Evolutionary conservation across 2,113 vertebrate genomes (phyloP).

Genomic region (Panthera uncia): DNA sequence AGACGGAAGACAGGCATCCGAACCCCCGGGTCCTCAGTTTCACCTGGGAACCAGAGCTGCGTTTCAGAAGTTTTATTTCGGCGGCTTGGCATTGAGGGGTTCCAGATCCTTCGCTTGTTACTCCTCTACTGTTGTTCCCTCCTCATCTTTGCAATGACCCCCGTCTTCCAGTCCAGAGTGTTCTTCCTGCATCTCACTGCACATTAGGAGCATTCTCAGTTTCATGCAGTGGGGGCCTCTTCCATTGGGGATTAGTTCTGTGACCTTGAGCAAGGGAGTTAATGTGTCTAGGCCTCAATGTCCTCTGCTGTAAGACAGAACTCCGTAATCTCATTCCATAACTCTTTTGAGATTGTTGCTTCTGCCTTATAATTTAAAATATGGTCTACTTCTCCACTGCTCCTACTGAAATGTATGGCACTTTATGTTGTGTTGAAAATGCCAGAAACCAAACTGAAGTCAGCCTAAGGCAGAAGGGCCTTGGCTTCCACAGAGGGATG

Average conservation of each 20-base stretch:
- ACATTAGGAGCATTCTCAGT: accelerated
- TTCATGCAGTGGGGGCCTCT: background rate
- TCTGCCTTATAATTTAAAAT: background rate
- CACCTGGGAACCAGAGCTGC: background rate
- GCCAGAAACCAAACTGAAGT: background rate
- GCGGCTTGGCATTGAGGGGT: background rate
- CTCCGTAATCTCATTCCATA: background rate
- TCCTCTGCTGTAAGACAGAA: background rate
- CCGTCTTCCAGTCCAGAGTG: background rate
- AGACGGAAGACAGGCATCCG: background rate
- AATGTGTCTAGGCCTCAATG: background rate
- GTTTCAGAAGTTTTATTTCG: background rate
- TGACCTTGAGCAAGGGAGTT: background rate
- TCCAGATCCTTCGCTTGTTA: accelerated
- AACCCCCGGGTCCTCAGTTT: background rate
- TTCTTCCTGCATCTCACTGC: background rate
- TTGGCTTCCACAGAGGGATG: background rate
- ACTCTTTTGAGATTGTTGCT: background rate
- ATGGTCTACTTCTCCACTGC: background rate
- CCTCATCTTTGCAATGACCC: background rate
- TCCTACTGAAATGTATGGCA: background rate
- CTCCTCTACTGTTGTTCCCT: background rate
- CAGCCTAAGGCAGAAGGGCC: background rate
- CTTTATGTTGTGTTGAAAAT: background rate
- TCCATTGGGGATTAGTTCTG: background rate